Evolutionary conservation across 2,888 invertebrate species (phyloP).

Genomic region (Protula sp.): DNA sequence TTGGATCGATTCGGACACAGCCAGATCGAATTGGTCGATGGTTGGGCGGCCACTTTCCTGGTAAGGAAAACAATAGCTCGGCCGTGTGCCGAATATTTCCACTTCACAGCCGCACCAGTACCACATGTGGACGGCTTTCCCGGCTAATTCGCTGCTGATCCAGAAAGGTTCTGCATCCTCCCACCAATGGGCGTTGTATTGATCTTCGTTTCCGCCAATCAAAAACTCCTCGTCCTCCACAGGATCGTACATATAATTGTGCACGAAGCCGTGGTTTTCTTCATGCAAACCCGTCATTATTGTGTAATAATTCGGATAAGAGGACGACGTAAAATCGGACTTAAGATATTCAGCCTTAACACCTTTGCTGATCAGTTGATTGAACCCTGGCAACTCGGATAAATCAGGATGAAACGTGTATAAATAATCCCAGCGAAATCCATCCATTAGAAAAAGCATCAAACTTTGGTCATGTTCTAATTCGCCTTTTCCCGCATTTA

Average conservation of each 20-base stretch:
- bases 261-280: conserved; percentile 41
- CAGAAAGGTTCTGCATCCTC: conserved; percentile 45
- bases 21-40: neutral
- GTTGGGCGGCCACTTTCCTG: conserved; percentile 2
- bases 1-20: conserved; percentile 6
- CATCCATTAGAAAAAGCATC: conserved; percentile 31
- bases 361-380: conserved; percentile 26
- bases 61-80: conserved; percentile 21
- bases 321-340: conserved; percentile 38
- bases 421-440: conserved; percentile 42
- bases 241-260: conserved; percentile 41
- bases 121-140: conserved; percentile 14
- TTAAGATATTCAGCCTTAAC: conserved; percentile 33
- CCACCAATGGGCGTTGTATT: conserved; percentile 40
- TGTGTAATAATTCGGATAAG: conserved; percentile 42
- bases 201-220: conserved; percentile 26
- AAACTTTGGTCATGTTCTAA: too few relatives aligned
- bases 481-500: too few relatives aligned
- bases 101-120: conserved; percentile 27
- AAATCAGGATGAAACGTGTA: conserved; percentile 21
- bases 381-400: conserved; percentile 30
- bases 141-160: conserved; percentile 27
- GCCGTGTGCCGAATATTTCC: conserved; percentile 13
- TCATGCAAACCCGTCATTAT: conserved; percentile 46
- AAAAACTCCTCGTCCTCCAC: conserved; percentile 24